Conservation (phyloP, 1,140 invertebrate species). For the Brachionus calyciflorus region DNA sequence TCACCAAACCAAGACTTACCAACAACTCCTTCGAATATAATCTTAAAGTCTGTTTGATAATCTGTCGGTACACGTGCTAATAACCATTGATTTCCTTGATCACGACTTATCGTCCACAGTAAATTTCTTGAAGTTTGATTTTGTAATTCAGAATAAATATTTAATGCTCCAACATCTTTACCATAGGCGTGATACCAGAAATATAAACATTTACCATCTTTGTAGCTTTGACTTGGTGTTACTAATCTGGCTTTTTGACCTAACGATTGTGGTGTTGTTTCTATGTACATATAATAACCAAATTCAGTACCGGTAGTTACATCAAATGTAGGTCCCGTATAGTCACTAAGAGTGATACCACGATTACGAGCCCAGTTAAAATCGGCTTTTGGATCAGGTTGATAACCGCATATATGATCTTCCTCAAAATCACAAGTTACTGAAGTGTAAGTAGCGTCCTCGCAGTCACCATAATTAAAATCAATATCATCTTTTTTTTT, state of each 20-base stretch:
- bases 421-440: conserved; percentile 32
- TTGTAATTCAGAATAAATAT: conserved; percentile 52
- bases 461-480: not conserved
- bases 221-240: not conserved
- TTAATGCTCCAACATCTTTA: conserved; percentile 52
- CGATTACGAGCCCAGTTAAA: conserved; percentile 46
- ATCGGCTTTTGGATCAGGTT: not conserved
- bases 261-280: conserved; percentile 19
- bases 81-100: conserved; percentile 7
- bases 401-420: conserved; percentile 33
- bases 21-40: conserved; percentile 34
- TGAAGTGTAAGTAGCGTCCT: not conserved
- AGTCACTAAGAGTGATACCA: conserved; percentile 49
- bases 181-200: conserved; percentile 54
- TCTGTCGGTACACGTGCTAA: conserved; percentile 8
- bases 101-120: not conserved
- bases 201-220: conserved; percentile 47
- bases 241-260: not conserved
- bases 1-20: conserved; percentile 1
- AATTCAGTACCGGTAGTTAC: conserved; percentile 46
- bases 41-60: not conserved
- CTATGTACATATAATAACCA: conserved; percentile 51
- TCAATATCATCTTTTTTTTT: conserved; percentile 4
- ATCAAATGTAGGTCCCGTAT: conserved; percentile 53
- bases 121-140: conserved; percentile 47